Conservation (phyloP, 2,888 invertebrate species). For the Campopleginae sp. region DNA sequence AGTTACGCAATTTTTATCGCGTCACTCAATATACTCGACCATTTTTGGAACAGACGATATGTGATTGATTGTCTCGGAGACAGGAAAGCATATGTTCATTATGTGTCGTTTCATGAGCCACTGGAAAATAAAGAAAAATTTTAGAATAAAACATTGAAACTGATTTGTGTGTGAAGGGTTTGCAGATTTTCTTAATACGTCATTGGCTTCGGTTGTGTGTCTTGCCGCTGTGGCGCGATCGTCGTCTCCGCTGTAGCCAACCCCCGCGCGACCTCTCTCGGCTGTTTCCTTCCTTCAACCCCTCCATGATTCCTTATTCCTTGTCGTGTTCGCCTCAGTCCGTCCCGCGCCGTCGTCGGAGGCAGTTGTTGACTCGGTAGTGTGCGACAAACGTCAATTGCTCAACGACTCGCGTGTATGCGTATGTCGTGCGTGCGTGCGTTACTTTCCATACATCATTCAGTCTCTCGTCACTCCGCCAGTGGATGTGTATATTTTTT, state of each 20-base stretch:
- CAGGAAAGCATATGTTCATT: neutral
- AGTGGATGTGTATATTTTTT: slow-evolving; percentile 3
- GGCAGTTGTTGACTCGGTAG: slow-evolving; percentile 67
- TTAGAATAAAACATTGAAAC: neutral
- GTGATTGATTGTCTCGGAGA: neutral
- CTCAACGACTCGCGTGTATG: slow-evolving; percentile 53
- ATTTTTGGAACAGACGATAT: neutral
- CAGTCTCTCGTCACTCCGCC: neutral
- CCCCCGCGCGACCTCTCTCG: slow-evolving; percentile 57
- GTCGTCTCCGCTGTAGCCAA: slow-evolving; percentile 39
- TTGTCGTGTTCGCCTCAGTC: slow-evolving; percentile 67
- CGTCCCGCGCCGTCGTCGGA: slow-evolving; percentile 78
- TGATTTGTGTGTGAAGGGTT: neutral
- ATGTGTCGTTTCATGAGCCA: neutral
- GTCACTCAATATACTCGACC: neutral
- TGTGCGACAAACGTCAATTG: slow-evolving; percentile 62
- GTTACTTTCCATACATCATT: slow-evolving; percentile 30
- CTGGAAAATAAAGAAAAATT: neutral
- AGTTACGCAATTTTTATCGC: slow-evolving; percentile 20
- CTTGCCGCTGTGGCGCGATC: slow-evolving; percentile 50
- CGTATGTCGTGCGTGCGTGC: slow-evolving; percentile 59
- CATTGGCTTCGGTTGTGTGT: slow-evolving; percentile 67
- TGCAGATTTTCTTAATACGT: slow-evolving; percentile 54
- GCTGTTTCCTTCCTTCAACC: slow-evolving; percentile 27
- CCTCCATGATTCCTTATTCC: slow-evolving; percentile 50